Conservation (phyloP, 2,888 invertebrate genomes). For the Slavum lentiscoides region DNA sequence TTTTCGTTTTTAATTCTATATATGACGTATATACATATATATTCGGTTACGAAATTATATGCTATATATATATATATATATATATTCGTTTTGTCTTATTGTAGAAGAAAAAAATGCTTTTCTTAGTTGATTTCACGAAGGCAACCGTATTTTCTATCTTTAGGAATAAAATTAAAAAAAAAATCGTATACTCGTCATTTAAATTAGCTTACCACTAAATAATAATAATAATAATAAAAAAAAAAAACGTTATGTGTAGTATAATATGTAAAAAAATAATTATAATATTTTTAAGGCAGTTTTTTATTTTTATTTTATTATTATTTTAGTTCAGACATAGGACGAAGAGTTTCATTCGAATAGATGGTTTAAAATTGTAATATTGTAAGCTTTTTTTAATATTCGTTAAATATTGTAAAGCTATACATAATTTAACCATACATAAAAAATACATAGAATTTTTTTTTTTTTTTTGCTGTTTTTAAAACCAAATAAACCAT, state of each 20-base stretch:
- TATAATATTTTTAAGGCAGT: constrained; percentile 42
- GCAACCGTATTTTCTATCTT: constrained; percentile 43
- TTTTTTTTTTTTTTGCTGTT: constrained; percentile 27
- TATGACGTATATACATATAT: neutral
- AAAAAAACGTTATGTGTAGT: constrained; percentile 30
- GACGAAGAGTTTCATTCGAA: constrained; percentile 40
- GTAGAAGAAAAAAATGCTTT: constrained; percentile 46
- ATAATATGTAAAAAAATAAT: constrained; percentile 40
- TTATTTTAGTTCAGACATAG: constrained; percentile 41
- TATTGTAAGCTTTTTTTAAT: constrained; percentile 49
- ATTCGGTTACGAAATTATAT: constrained; percentile 26
- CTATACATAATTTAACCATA: constrained; percentile 35
- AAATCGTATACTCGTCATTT: constrained; percentile 31
- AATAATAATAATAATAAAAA: neutral
- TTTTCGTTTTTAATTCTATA: constrained; percentile 30
- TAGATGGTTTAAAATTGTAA: constrained; percentile 42
- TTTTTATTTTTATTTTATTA: neutral
- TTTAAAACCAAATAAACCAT: constrained; percentile 31
- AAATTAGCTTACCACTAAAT: constrained; percentile 44
- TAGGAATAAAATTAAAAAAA: constrained; percentile 27
- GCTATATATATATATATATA: neutral
- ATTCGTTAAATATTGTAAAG: constrained; percentile 46
- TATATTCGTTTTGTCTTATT: constrained; percentile 47
- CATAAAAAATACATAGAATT: constrained; percentile 25
- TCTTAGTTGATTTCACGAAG: constrained; percentile 51